Base-by-base conservation (phyloP, 2,888 invertebrate species). In the Drosophila parthenogenetica region DNA sequence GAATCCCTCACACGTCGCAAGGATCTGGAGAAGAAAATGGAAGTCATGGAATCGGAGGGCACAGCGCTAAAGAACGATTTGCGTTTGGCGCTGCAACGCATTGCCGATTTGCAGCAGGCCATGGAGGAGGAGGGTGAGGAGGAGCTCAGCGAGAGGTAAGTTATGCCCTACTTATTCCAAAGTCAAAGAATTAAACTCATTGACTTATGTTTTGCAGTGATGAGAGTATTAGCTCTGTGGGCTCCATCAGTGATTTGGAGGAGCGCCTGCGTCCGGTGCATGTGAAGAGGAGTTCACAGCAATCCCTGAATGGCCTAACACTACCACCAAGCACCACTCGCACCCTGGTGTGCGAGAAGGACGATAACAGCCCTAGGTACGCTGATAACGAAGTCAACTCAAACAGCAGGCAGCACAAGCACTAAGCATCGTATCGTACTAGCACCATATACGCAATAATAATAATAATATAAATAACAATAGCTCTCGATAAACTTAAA, bases 81-180 rank as follows among this genome's bases (percentile, higher is more conserved):
- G 46, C 94, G 97, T 57, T 93, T 98, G 59, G 98, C 98, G 4
- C 94, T 98, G 65, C 95, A 98, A 74, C 94, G 98, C 69, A 98
- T 98, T 80, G 95, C 97, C 49, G 98, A 98, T 90, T 93, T 99
- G 73, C 98, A 98, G 91, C 96, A 97, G 88, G 98, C 98, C 69
- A 96, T 98, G 91, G 97, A 98, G 79, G 98, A 96, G 0, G 97
- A 97, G 86, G 94, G 96, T 62, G 95, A 95, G 82, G 95, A 91
- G 73, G 95, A 92, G 72, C 87, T 91, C 32, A 91, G 91, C 67
- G 92, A 92, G 40, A 92, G 92, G 92, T 92, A 61, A 70, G 29
- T 29, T 2, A 37, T 13, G 0, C 1, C 10, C 7, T 0, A 14
- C 16, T 7, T 2, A 16, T 37, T 39, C n/a, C 11, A 10, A 7